These are phyloP conservation scores for Ophonus ardosiacus DNA, from an alignment of 2,888 invertebrate species.

Conservation along the genomic window DNA sequence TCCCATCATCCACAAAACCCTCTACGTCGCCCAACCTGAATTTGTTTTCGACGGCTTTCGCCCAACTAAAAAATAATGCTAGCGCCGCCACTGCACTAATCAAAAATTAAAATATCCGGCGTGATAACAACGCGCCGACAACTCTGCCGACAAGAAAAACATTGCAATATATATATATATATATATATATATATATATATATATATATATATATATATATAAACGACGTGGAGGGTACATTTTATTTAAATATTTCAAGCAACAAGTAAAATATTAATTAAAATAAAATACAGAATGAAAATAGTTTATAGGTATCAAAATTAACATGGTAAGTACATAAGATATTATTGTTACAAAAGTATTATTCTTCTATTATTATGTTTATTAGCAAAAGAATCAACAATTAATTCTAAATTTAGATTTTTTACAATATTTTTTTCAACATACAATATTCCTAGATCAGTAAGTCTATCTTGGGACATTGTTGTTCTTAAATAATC, in stretches of 20 bases:
- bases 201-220: neutral
- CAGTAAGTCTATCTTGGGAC: slow-evolving; percentile 28
- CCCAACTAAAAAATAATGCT: too few species aligned
- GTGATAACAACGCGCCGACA: too few species aligned
- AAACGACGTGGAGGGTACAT: too few species aligned
- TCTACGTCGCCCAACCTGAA: too few species aligned
- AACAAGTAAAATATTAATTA: neutral
- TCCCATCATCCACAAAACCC: too few species aligned
- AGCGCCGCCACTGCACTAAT: too few species aligned
- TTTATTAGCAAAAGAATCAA: neutral
- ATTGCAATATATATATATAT: neutral
- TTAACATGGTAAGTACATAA: neutral
- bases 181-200: neutral
- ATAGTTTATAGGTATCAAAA: neutral
- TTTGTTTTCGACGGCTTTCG: too few species aligned
- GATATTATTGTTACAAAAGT: neutral
- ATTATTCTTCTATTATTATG: neutral
- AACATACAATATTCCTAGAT: neutral
- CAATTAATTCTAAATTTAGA: neutral
- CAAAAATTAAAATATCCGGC: too few species aligned
- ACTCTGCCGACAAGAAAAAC: too few species aligned
- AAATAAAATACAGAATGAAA: neutral
- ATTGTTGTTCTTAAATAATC: neutral
- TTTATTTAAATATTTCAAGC: neutral
- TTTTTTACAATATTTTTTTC: neutral